A percentile compares a stretch with the other conserved stretches of the same genome.
Evolutionary conservation across 2,888 invertebrate genomes (phyloP).

Genomic region (Drosophila austrosaltans): DNA sequence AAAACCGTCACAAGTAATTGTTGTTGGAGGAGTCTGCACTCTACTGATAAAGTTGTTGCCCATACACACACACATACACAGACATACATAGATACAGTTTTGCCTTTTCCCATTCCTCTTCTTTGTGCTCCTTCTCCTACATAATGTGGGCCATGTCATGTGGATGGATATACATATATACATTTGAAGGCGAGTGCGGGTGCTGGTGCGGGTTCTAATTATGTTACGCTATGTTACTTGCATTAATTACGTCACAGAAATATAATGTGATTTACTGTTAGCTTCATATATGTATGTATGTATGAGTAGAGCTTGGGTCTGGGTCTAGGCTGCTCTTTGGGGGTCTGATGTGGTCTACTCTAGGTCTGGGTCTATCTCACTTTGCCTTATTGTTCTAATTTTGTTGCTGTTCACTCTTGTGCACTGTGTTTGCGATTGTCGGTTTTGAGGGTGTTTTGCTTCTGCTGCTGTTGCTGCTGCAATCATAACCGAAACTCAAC

Average conservation of each 20-base stretch:
- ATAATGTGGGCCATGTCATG: conserved; percentile 45
- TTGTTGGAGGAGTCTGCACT: conserved; percentile 54
- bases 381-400: conserved; percentile 36
- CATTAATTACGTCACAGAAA: conserved; percentile 80
- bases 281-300: conserved; percentile 22
- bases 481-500: conserved; percentile 44
- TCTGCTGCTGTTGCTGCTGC: conserved; percentile 34
- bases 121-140: conserved; percentile 27
- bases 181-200: background rate
- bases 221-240: conserved; percentile 76
- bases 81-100: too few relatives aligned
- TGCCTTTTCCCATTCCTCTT: background rate
- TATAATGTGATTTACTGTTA: conserved; percentile 77
- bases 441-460: conserved; percentile 18
- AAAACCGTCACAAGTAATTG: conserved; percentile 72
- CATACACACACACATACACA: background rate
- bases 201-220: conserved; percentile 62
- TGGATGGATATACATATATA: conserved; percentile 16
- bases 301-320: conserved; percentile 1
- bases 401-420: conserved; percentile 62
- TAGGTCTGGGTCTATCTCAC: conserved; percentile 4
- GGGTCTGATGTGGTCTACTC: conserved; percentile 12
- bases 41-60: conserved; percentile 52
- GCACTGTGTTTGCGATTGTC: conserved; percentile 56
- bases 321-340: conserved; percentile 1